These are phyloP conservation scores for Pectinophora gossypiella DNA, from an alignment of 1,140 invertebrate species.

Conservation along the genomic window DNA sequence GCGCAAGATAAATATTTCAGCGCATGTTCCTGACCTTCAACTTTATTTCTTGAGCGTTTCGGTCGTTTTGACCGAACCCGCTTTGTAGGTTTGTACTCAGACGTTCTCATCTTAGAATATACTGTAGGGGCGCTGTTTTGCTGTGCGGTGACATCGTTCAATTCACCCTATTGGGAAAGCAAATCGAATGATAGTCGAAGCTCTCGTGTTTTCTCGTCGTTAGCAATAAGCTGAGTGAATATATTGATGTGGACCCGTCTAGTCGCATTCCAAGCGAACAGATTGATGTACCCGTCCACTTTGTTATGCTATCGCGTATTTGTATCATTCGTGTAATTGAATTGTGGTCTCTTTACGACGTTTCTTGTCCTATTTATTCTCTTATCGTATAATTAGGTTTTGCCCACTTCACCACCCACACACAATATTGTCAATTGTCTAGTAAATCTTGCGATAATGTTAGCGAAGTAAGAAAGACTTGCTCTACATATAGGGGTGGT, in stretches of 20 bases:
- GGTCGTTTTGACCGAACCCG: slow-evolving; percentile 13
- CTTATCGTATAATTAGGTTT: neutral
- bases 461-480: no score
- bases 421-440: no score
- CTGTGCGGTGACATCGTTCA: slow-evolving; percentile 50
- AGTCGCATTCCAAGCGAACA: slow-evolving; percentile 35
- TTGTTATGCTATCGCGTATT: slow-evolving; percentile 11
- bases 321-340: neutral
- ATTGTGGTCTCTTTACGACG: slow-evolving; percentile 6
- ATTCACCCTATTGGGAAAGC: slow-evolving; percentile 50
- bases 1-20: slow-evolving; percentile 21
- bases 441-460: no score
- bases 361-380: slow-evolving; percentile 10
- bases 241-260: slow-evolving; percentile 14
- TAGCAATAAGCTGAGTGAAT: slow-evolving; percentile 20
- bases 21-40: slow-evolving; percentile 18
- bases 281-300: slow-evolving; percentile 41
- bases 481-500: no score
- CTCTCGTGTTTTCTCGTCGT: slow-evolving; percentile 46
- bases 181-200: slow-evolving; percentile 45
- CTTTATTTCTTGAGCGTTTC: slow-evolving; percentile 28
- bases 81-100: slow-evolving; percentile 17
- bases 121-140: slow-evolving; percentile 51
- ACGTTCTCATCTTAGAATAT: slow-evolving; percentile 29
- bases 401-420: no score